Evolutionary conservation across 64 coral and sea anemone species (phyloP).

Genomic region (Catalaphyllia jardinei): DNA sequence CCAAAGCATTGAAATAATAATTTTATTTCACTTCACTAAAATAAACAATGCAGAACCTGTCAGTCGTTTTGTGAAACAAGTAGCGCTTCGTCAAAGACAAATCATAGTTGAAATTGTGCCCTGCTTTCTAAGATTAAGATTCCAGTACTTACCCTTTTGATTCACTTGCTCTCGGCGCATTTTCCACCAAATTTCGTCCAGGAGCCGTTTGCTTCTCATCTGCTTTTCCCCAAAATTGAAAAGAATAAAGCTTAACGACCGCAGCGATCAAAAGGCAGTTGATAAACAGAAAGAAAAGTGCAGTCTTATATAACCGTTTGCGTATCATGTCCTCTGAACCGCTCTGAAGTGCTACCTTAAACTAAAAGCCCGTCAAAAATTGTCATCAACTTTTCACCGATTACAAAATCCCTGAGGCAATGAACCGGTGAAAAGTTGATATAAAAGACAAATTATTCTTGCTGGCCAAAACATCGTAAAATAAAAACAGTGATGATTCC

Average conservation of each 20-base stretch:
- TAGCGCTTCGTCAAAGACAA: background rate
- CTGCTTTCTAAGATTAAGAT: background rate
- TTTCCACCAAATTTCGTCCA: background rate
- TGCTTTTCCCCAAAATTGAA: background rate
- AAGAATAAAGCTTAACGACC: background rate
- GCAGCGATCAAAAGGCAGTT: background rate
- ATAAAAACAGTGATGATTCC: background rate
- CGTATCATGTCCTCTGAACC: conserved; percentile 1
- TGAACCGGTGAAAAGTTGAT: no score
- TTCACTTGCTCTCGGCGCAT: background rate
- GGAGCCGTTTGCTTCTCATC: background rate
- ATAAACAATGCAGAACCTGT: background rate
- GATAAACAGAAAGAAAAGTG: background rate
- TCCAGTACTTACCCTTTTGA: background rate
- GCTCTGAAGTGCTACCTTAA: no score
- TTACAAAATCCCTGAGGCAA: background rate
- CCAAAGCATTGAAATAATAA: background rate
- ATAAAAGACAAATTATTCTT: background rate
- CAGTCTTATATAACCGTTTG: background rate
- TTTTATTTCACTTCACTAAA: background rate
- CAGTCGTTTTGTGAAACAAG: background rate
- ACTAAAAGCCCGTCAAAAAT: background rate
- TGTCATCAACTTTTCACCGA: background rate
- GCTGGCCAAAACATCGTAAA: background rate
- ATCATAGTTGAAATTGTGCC: background rate